Conservation (phyloP, 1,140 invertebrate genomes). For the Drosophila miranda region DNA sequence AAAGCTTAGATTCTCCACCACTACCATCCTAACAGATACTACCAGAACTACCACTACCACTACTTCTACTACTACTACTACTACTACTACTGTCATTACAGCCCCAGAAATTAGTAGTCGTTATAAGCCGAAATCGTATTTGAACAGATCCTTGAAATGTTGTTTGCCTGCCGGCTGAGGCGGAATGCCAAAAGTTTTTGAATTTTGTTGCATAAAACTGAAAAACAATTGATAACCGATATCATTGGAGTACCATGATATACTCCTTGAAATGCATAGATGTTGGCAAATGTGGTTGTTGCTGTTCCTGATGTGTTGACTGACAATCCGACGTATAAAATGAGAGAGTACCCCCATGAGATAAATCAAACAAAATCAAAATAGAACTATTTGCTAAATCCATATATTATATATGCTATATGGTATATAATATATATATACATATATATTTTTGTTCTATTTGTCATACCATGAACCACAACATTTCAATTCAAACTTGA, state of each 20-base stretch:
- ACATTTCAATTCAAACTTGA: slow-evolving; percentile 52
- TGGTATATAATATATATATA: slow-evolving; percentile 31
- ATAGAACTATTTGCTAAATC: slow-evolving; percentile 40
- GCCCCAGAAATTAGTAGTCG: slow-evolving; percentile 62
- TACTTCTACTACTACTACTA: slow-evolving; percentile 37
- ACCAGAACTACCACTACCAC: slow-evolving; percentile 3
- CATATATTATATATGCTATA: slow-evolving; percentile 42
- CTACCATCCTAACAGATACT: slow-evolving; percentile 30
- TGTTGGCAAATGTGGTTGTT: slow-evolving; percentile 78
- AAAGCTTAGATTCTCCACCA: slow-evolving; percentile 14
- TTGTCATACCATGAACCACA: slow-evolving; percentile 74
- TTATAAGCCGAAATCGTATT: slow-evolving; percentile 53
- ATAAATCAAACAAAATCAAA: slow-evolving; percentile 14
- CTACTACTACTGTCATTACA: slow-evolving; percentile 49
- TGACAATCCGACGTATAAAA: slow-evolving; percentile 55
- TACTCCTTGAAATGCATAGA: slow-evolving; percentile 21
- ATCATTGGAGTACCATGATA: slow-evolving; percentile 14
- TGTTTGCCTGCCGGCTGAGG: slow-evolving; percentile 49
- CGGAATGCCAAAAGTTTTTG: slow-evolving; percentile 66
- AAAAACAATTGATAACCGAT: slow-evolving; percentile 23
- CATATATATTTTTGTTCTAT: slow-evolving; percentile 61
- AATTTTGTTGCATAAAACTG: slow-evolving; percentile 80
- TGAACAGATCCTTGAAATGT: slow-evolving; percentile 78
- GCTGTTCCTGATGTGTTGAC: slow-evolving; percentile 68
- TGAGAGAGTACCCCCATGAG: slow-evolving; percentile 23